A percentile compares a stretch with the other conserved stretches of the same genome.
These are phyloP conservation scores for Vombatus ursinus DNA, from an alignment of 2,113 vertebrate genomes.

Conservation along the genomic window DNA sequence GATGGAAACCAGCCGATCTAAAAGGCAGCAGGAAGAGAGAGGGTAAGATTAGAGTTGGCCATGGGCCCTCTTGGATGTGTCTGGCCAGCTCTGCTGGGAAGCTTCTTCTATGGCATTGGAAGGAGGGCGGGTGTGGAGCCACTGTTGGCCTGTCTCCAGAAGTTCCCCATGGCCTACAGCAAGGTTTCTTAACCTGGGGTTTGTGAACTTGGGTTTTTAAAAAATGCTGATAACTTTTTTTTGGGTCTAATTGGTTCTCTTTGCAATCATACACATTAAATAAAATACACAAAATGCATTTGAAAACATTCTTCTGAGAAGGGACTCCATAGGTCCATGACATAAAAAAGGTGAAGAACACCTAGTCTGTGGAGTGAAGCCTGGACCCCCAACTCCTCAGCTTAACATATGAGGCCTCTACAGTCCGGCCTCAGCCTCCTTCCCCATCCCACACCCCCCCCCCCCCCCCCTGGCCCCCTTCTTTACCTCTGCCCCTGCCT, in stretches of 20 bases:
- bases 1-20: slow-evolving; percentile 94
- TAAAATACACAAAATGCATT: background rate
- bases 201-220: background rate
- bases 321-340: background rate
- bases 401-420: background rate
- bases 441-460: background rate
- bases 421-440: background rate
- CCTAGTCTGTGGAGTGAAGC: background rate
- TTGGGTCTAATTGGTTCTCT: background rate
- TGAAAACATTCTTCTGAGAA: background rate
- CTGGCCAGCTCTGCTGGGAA: background rate
- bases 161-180: background rate
- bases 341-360: background rate
- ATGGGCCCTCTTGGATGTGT: background rate
- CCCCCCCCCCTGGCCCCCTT: background rate
- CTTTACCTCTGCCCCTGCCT: too few species aligned
- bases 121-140: background rate
- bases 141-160: background rate
- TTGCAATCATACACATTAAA: background rate
- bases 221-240: background rate
- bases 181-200: background rate
- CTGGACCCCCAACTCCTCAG: background rate
- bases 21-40: slow-evolving; percentile 19
- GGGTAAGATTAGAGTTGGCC: background rate
- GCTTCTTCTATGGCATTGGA: background rate